phyloP scores from a whole-genome alignment of 2,797 vertebrate species.

The Argyrosomus regius region DNA sequence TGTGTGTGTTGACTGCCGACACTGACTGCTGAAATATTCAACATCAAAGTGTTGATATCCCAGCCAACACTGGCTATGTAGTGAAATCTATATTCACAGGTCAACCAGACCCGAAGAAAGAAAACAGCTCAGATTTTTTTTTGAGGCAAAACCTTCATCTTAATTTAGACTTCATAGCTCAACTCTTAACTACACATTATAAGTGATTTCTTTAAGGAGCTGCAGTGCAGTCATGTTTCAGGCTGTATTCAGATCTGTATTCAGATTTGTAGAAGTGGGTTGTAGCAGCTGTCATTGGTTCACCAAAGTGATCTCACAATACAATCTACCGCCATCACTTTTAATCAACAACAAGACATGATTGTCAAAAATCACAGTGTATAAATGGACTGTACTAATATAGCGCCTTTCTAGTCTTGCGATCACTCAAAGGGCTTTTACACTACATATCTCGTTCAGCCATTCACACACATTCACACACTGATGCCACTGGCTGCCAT shows the following conservation, averaged over 20 bases:
- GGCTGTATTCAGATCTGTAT: too few relatives aligned
- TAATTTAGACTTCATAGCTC: not conserved
- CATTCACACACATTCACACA: too few relatives aligned
- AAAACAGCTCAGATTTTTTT: too few relatives aligned
- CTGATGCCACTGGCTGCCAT: too few relatives aligned
- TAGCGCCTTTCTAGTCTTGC: too few relatives aligned
- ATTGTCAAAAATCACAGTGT: too few relatives aligned
- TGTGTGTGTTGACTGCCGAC: slow-evolving; percentile 22
- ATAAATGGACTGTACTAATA: too few relatives aligned
- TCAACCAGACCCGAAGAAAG: not conserved
- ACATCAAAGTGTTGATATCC: slow-evolving; percentile 31
- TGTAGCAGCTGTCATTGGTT: not conserved
- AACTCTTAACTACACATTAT: not conserved
- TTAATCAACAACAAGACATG: too few relatives aligned
- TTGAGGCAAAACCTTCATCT: not conserved
- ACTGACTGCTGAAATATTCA: slow-evolving; percentile 22
- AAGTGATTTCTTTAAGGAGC: not conserved
- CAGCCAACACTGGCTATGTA: slow-evolving; percentile 11
- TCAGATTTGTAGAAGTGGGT: not conserved
- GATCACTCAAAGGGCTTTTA: too few relatives aligned
- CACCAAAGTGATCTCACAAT: too few relatives aligned
- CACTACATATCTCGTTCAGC: too few relatives aligned
- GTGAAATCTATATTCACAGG: slow-evolving; percentile 14
- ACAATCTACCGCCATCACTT: too few relatives aligned
- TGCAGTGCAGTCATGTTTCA: not conserved